Evolutionary conservation across 2,888 invertebrate genomes (phyloP), one percentile per base, ranked within the genome.

Genomic region (Tridacna crocea): DNA sequence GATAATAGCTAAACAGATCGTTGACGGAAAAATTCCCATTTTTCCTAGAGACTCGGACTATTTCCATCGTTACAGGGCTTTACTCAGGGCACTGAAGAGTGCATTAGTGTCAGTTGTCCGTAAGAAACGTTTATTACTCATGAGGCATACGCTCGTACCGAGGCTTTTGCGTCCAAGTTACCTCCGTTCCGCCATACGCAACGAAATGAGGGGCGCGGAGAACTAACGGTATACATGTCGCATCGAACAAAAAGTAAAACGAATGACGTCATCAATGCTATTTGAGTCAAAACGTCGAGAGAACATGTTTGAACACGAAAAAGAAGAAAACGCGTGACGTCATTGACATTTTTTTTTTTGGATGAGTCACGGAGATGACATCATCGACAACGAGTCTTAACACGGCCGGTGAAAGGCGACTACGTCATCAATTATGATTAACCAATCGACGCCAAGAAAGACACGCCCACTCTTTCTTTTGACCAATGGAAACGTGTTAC

Each of bases 31-130:
- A 63, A 63, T 63, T 27, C 63, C 63, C 26, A 63, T 63, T 63
- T 63, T 63, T 26, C 26, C 24, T 63, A 63, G 63, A 63, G 63
- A 63, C 27, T 63, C 24, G 26, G 63, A 63, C 63, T 63, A 26
- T 27, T 63, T 63, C 63, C 63, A 26, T 63, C 63, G 63, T 63
- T 63, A 63, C 27, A 63, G 63, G 11, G 11, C 15, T 27, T 13
- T 63, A 63, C 63, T 63, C 26, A 63, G 63, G 19, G 11, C 63
- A 26, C 27, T 63, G 19, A 63, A 63, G 27, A 63, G 26, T 19
- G 26, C 17, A 12, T 63, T 11, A 26, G 26, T 63, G 6, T 27
- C 63, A 63, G 11, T 63, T 27, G 11, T 27, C 2, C 24, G 63
- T 17, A 63, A 63, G 63, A 63, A 63, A 63, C 63, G 63, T 63